These are phyloP conservation scores for Silurus meridionalis DNA, from an alignment of 2,113 vertebrate genomes.

Conservation along the genomic window DNA sequence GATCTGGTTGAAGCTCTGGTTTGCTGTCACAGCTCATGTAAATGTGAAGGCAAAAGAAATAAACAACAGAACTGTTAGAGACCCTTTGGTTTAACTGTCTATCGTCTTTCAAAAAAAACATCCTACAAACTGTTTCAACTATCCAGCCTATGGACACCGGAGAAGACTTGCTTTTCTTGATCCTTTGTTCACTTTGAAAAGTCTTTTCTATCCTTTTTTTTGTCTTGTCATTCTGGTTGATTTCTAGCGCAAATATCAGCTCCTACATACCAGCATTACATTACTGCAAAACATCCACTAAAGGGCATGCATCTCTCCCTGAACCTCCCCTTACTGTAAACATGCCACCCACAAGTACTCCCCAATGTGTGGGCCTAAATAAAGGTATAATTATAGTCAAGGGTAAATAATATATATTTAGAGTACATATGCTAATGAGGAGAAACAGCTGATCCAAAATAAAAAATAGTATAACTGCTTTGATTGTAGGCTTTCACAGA, in stretches of 20 bases:
- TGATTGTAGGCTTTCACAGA: background rate
- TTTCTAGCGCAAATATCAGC: background rate
- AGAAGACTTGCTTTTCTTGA: background rate
- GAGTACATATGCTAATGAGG: background rate
- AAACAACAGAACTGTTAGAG: background rate
- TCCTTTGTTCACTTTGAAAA: background rate
- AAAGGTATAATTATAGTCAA: background rate
- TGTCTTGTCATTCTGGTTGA: background rate
- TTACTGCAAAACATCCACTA: background rate
- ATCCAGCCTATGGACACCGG: background rate
- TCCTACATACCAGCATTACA: background rate
- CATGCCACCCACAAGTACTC: background rate
- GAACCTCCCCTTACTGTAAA: background rate
- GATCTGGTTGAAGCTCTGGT: background rate
- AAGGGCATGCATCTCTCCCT: background rate
- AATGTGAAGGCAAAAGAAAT: background rate
- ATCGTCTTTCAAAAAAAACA: background rate
- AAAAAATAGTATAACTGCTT: background rate
- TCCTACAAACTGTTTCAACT: background rate
- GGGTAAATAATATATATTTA: background rate
- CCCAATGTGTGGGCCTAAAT: background rate
- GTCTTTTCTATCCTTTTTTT: background rate
- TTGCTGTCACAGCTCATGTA: background rate
- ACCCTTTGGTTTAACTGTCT: background rate
- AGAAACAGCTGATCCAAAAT: constrained; percentile 4